Conservation (phyloP, 2,888 invertebrate species). For the Prosapia bicincta region DNA sequence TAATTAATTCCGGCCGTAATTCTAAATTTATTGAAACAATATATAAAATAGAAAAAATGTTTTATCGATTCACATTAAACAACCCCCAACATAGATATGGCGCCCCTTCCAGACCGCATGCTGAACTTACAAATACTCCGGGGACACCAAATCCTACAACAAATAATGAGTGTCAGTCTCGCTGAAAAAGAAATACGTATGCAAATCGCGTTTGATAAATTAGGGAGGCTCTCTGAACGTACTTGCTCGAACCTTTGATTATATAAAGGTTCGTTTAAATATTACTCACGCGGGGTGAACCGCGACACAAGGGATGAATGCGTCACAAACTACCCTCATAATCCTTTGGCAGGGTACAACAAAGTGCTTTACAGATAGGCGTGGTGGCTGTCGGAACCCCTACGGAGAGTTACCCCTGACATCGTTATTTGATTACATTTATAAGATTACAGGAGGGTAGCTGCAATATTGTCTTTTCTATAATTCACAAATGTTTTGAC, state of each 20-base stretch:
- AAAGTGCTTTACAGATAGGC: conserved; percentile 2
- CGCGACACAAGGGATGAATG: neutral
- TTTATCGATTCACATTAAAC: no score
- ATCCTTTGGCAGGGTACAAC: neutral
- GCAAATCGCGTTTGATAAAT: neutral
- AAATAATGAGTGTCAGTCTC: neutral
- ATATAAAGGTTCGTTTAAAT: neutral
- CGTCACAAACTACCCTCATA: neutral
- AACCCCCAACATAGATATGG: no score
- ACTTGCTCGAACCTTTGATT: neutral
- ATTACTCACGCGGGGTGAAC: neutral
- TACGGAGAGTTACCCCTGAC: neutral
- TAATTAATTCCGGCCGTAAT: no score
- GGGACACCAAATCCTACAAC: neutral
- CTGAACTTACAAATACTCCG: neutral
- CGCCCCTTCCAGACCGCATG: no score
- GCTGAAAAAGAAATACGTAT: neutral
- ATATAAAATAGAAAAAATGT: no score
- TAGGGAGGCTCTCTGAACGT: neutral
- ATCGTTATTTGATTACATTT: neutral
- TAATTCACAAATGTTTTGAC: neutral
- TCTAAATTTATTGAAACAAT: no score
- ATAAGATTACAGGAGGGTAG: neutral
- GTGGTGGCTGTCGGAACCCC: neutral
- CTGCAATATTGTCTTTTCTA: neutral